Conservation (phyloP, 2,797 vertebrate species). For the Chelmon rostratus region DNA sequence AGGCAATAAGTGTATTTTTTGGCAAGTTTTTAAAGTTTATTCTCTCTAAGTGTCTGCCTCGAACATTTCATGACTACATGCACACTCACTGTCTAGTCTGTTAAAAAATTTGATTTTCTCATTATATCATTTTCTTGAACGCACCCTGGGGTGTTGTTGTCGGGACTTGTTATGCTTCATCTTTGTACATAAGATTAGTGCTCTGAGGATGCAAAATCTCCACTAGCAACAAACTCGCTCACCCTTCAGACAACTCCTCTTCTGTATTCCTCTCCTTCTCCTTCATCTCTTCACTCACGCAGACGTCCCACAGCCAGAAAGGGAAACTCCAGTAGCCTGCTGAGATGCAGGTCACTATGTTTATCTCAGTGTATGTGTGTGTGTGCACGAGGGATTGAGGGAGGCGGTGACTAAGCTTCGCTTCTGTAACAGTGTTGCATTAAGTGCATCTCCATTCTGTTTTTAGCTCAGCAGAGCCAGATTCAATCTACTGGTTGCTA, state of each 20-base stretch:
- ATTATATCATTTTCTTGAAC: slow-evolving; percentile 36
- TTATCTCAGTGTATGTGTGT: slow-evolving; percentile 24
- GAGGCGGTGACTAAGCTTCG: slow-evolving; percentile 51
- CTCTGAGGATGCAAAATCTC: slow-evolving; percentile 39
- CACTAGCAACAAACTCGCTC: slow-evolving; percentile 20
- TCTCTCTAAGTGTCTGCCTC: not conserved
- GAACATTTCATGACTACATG: not conserved
- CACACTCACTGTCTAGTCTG: not conserved
- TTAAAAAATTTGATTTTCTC: slow-evolving; percentile 5
- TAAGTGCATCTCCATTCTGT: slow-evolving; percentile 53
- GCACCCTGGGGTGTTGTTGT: slow-evolving; percentile 27
- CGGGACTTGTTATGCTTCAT: slow-evolving; percentile 38
- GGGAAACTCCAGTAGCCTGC: slow-evolving; percentile 59
- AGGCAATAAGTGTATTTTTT: too few relatives aligned
- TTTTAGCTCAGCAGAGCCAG: slow-evolving; percentile 50
- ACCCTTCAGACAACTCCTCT: slow-evolving; percentile 30
- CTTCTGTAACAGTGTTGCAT: slow-evolving; percentile 49
- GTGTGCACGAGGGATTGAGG: not conserved
- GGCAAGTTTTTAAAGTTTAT: not conserved
- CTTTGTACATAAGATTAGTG: slow-evolving; percentile 23
- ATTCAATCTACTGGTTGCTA: slow-evolving; percentile 58
- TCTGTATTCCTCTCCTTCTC: slow-evolving; percentile 21
- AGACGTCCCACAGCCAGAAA: slow-evolving; percentile 42
- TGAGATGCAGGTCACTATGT: slow-evolving; percentile 59
- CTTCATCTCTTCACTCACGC: slow-evolving; percentile 5